Evolutionary conservation across 2,888 invertebrate species (phyloP).

Genomic region (Onchidella celtica): DNA sequence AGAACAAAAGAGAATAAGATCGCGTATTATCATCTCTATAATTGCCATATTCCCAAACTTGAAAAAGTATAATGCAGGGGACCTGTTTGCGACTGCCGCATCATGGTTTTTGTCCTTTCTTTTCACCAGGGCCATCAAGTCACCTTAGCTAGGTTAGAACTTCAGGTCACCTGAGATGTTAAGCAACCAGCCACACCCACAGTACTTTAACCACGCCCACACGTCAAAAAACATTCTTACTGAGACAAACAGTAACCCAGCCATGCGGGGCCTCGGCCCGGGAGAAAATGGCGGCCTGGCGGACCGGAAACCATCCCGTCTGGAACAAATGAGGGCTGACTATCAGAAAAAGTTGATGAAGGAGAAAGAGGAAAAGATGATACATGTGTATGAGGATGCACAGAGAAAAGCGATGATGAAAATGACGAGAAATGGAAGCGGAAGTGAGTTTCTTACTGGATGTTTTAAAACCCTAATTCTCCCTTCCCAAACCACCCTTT

Average conservation of each 20-base stretch:
- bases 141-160: not conserved
- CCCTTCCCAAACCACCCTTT: too few species aligned
- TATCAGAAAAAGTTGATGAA: slow-evolving; percentile 69
- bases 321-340: slow-evolving; percentile 68
- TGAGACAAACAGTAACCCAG: not conserved
- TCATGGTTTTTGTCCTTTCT: too few species aligned
- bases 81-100: too few species aligned
- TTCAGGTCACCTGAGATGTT: slow-evolving; percentile 2
- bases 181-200: slow-evolving; percentile 6
- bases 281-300: not conserved
- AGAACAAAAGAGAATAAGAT: too few species aligned
- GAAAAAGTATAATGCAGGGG: too few species aligned
- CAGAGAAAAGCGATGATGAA: slow-evolving; percentile 54
- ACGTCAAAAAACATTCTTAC: not conserved
- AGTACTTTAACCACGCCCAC: slow-evolving; percentile 27
- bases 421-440: slow-evolving; percentile 5
- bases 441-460: not conserved
- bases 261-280: slow-evolving; percentile 1
- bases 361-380: slow-evolving; percentile 73
- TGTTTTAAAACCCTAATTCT: too few species aligned
- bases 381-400: slow-evolving; percentile 67
- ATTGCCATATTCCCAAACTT: too few species aligned
- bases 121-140: too few species aligned
- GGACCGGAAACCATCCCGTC: slow-evolving; percentile 61
- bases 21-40: too few species aligned